phyloP scores from a whole-genome alignment of 2,888 invertebrate species.

The Dryomyza anilis region DNA sequence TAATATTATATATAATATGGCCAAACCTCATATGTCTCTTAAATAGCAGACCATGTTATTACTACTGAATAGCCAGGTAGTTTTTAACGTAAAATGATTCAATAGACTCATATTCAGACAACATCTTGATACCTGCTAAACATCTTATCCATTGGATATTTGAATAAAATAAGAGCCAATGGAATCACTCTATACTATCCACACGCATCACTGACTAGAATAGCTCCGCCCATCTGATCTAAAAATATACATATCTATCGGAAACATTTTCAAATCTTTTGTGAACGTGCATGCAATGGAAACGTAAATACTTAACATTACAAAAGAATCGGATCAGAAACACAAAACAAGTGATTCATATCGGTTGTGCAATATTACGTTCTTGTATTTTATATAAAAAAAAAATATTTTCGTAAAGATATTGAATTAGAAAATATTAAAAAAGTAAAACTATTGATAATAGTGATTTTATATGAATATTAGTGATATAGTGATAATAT shows the following conservation, averaged over 20 bases:
- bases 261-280: conserved; percentile 25
- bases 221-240: conserved; percentile 54
- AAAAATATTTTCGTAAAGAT: background rate
- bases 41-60: no score
- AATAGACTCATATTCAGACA: background rate
- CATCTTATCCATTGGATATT: background rate
- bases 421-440: background rate
- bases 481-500: background rate
- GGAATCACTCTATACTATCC: conserved; percentile 11
- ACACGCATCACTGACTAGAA: conserved; percentile 34
- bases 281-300: conserved; percentile 10
- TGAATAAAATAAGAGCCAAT: conserved; percentile 20
- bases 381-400: background rate
- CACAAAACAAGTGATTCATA: conserved; percentile 34
- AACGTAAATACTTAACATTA: conserved; percentile 36
- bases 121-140: no score
- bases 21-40: no score
- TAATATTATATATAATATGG: no score
- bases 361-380: background rate
- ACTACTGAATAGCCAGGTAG: no score
- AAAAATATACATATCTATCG: conserved; percentile 53
- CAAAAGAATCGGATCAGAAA: conserved; percentile 39
- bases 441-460: background rate
- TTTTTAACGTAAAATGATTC: no score
- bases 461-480: background rate